These are phyloP conservation scores for Clarias gariepinus DNA, from an alignment of 2,113 vertebrate genomes.

Conservation along the genomic window DNA sequence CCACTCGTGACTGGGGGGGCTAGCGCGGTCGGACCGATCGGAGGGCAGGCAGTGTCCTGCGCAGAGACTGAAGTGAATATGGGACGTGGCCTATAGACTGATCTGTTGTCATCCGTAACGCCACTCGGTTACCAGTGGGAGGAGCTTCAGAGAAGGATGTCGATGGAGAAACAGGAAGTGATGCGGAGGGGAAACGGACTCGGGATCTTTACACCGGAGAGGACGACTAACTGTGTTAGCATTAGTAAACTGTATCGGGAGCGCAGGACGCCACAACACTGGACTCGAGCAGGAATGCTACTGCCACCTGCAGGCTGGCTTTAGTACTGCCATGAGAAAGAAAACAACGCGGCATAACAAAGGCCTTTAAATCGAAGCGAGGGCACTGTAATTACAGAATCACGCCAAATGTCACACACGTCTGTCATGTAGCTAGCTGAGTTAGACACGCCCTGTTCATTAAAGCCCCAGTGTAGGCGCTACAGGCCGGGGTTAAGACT, in stretches of 20 bases:
- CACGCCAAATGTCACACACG: neutral
- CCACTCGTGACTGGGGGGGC: constrained; percentile 32
- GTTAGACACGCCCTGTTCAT: neutral
- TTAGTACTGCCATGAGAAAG: constrained; percentile 3
- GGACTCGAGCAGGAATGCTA: neutral
- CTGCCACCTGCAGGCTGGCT: constrained; percentile 15
- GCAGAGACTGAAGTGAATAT: neutral
- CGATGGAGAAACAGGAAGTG: neutral
- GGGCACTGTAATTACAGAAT: neutral
- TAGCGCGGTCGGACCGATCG: constrained; percentile 29
- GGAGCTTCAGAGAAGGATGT: neutral
- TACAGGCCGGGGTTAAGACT: neutral
- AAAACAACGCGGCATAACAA: neutral
- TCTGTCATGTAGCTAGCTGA: neutral
- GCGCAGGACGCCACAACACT: constrained; percentile 1
- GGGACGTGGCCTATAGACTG: neutral
- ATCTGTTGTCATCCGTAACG: too few species aligned
- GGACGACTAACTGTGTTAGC: constrained; percentile 10
- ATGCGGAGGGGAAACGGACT: neutral
- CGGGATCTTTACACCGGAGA: neutral
- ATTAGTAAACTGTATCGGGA: neutral
- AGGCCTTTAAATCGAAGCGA: neutral
- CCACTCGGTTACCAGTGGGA: neutral
- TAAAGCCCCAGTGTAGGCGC: neutral
- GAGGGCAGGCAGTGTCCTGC: neutral